These are phyloP conservation scores for Podarcis lilfordi DNA, from an alignment of 2,797 vertebrate species.

Conservation along the genomic window DNA sequence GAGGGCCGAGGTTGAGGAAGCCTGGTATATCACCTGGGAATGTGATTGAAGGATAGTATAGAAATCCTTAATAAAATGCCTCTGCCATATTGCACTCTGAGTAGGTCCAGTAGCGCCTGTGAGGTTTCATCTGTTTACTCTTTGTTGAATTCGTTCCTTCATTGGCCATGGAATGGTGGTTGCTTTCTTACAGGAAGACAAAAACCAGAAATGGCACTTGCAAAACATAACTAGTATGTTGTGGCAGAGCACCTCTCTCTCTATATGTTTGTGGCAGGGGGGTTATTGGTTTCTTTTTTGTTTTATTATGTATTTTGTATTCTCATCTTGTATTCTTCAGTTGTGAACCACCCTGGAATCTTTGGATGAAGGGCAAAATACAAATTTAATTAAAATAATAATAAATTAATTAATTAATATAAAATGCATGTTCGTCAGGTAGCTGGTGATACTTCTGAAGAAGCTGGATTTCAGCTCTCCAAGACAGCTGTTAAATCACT, in stretches of 20 bases:
- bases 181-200: not conserved
- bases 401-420: no score
- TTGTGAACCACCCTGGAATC: no score
- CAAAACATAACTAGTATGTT: not conserved
- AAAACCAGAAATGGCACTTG: not conserved
- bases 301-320: no score
- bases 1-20: no score
- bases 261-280: not conserved
- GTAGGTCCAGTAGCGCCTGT: rapidly evolving
- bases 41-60: not conserved
- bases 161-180: not conserved
- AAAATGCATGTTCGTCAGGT: not conserved
- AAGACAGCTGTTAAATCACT: constrained; percentile 57
- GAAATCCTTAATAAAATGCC: not conserved
- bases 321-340: no score
- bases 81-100: not conserved
- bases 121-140: constrained; percentile 1
- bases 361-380: no score
- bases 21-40: not conserved
- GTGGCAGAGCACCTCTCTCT: not conserved
- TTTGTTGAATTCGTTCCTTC: constrained; percentile 17
- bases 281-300: no score
- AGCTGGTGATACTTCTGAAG: constrained; percentile 42
- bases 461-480: constrained; percentile 21
- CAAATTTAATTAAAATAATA: no score